Conservation (phyloP, 1,140 invertebrate genomes). For the Danaus melanippus region DNA sequence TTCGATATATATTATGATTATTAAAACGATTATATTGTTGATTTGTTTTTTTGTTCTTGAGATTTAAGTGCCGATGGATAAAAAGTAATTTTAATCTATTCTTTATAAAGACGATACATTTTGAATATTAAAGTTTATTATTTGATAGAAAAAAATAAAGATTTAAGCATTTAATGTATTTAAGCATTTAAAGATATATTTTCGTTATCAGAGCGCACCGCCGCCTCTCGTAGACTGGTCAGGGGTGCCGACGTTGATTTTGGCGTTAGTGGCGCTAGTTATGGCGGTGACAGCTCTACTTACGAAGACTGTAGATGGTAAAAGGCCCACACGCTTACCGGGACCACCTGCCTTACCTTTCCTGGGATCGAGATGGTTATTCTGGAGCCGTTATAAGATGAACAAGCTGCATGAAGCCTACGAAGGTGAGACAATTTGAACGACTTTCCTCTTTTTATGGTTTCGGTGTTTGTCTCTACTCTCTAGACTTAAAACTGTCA, state of each 20-base stretch:
- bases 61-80: too few species aligned
- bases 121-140: too few species aligned
- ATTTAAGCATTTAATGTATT: too few species aligned
- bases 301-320: conserved; percentile 30
- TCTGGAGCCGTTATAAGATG: conserved; percentile 80
- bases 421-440: conserved; percentile 72
- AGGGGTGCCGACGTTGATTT: conserved; percentile 42
- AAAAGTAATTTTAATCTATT: too few species aligned
- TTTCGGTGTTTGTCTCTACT: too few species aligned
- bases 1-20: not conserved
- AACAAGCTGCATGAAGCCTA: conserved; percentile 86
- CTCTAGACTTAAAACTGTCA: too few species aligned
- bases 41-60: too few species aligned
- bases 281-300: conserved; percentile 38
- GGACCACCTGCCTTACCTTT: conserved; percentile 83
- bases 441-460: not conserved
- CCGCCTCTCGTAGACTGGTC: conserved; percentile 58
- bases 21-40: too few species aligned
- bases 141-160: too few species aligned
- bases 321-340: conserved; percentile 72
- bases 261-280: conserved; percentile 35
- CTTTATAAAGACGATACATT: too few species aligned
- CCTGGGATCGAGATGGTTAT: conserved; percentile 88
- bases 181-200: too few species aligned
- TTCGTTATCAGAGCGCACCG: conserved; percentile 37